Percentiles rank a stretch among this genome's conserved stretches.
These are phyloP conservation scores for Strongylocentrotus purpuratus DNA, from an alignment of 35 echinoderm and acorn worm genomes.

Conservation along the genomic window DNA sequence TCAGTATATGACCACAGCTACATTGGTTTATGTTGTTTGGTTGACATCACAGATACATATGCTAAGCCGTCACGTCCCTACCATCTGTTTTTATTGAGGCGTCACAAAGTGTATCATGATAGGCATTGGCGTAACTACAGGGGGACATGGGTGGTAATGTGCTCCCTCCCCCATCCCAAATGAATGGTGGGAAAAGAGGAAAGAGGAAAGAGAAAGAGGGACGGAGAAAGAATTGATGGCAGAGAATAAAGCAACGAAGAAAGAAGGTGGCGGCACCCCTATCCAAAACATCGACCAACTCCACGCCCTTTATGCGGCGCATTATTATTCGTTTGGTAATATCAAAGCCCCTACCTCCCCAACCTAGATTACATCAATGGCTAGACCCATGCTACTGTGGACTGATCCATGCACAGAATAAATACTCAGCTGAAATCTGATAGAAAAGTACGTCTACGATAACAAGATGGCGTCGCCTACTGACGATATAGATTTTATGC, in stretches of 20 bases:
- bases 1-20: too few relatives aligned
- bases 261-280: too few relatives aligned
- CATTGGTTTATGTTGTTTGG: background rate
- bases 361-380: too few relatives aligned
- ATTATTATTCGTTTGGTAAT: too few relatives aligned
- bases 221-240: too few relatives aligned
- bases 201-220: background rate
- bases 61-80: background rate
- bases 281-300: too few relatives aligned
- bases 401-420: background rate
- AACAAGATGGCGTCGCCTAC: background rate
- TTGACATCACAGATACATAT: background rate
- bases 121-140: background rate
- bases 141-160: background rate
- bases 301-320: too few relatives aligned
- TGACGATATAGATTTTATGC: background rate
- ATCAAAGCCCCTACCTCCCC: too few relatives aligned
- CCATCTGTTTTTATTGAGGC: background rate
- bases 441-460: background rate
- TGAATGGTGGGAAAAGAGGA: background rate
- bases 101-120: conserved; percentile 1
- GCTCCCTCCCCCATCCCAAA: background rate
- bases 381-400: too few relatives aligned
- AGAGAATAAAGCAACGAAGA: background rate
- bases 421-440: background rate